Percentiles rank a stretch among this genome's conserved stretches.
Evolutionary conservation across 2,888 invertebrate species (phyloP).

Genomic region (Orchestes rusci): DNA sequence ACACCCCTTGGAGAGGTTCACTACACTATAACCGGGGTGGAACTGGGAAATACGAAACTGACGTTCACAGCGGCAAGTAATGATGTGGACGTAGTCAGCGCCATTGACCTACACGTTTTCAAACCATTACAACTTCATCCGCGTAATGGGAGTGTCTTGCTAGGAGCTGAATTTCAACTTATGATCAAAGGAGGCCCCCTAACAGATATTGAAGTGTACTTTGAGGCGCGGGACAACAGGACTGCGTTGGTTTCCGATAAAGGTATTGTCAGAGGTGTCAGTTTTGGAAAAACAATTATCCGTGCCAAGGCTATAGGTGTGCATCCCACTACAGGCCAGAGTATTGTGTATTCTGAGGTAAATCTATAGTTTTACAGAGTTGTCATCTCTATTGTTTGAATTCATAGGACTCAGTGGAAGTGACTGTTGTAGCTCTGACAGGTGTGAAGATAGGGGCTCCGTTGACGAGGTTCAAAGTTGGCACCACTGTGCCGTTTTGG

Average conservation of each 20-base stretch:
- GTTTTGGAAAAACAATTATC: conserved; percentile 55
- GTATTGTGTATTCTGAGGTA: conserved; percentile 43
- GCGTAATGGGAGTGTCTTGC: conserved; percentile 61
- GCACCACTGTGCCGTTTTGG: conserved; percentile 65
- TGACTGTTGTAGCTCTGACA: conserved; percentile 60
- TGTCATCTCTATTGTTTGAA: too few relatives aligned
- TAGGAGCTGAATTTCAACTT: conserved; percentile 66
- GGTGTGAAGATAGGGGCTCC: conserved; percentile 65
- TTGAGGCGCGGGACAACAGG: conserved; percentile 28
- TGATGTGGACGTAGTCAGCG: conserved; percentile 44
- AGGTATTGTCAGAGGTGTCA: conserved; percentile 58
- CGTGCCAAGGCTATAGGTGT: conserved; percentile 58
- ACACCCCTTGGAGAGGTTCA: conserved; percentile 34
- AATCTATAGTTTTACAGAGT: too few relatives aligned
- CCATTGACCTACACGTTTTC: conserved; percentile 57
- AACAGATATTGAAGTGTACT: conserved; percentile 39
- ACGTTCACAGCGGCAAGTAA: conserved; percentile 50
- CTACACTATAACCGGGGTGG: conserved; percentile 42
- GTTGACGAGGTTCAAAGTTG: conserved; percentile 58
- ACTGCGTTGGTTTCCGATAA: conserved; percentile 31
- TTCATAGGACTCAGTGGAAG: conserved; percentile 57
- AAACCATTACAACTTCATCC: conserved; percentile 65
- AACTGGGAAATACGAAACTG: conserved; percentile 57
- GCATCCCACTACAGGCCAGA: conserved; percentile 54
- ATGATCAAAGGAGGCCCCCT: conserved; percentile 62